Percentiles rank a stretch among this genome's conserved stretches.
Conservation (phyloP, 1,140 invertebrate genomes). For the Pogonognathellus flavescens region DNA sequence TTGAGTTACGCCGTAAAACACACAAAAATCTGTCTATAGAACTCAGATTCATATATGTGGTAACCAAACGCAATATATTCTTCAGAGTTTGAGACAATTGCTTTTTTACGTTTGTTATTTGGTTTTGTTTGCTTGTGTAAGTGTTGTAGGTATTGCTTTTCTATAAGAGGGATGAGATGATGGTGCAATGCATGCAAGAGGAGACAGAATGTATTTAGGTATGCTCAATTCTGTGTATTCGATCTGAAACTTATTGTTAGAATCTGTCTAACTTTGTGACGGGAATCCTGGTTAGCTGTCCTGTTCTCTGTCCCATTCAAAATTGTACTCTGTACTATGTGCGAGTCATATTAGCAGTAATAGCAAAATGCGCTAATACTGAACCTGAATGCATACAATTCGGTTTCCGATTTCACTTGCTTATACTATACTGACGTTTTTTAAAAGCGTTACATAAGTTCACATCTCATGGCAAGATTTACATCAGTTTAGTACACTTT, state of each 20-base stretch:
- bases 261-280: conserved; percentile 26
- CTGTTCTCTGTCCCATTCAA: neutral
- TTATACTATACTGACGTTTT: neutral
- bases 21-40: neutral
- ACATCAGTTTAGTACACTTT: conserved; percentile 10
- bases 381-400: neutral
- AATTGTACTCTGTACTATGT: conserved; percentile 3
- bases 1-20: conserved; percentile 31
- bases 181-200: neutral
- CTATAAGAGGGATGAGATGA: neutral
- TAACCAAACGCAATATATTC: neutral
- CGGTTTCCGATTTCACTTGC: conserved; percentile 7
- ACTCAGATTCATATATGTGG: neutral
- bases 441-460: neutral
- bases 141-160: neutral
- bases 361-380: too few species aligned
- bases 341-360: neutral
- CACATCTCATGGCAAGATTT: neutral
- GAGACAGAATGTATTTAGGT: neutral
- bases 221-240: conserved; percentile 16
- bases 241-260: conserved; percentile 29
- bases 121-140: neutral
- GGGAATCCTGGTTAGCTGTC: conserved; percentile 32
- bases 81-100: neutral
- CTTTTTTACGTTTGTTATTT: neutral